Evolutionary conservation across 2,797 vertebrate genomes (phyloP), one percentile per base, ranked within the genome.

Genomic region (Nyctibius grandis): DNA sequence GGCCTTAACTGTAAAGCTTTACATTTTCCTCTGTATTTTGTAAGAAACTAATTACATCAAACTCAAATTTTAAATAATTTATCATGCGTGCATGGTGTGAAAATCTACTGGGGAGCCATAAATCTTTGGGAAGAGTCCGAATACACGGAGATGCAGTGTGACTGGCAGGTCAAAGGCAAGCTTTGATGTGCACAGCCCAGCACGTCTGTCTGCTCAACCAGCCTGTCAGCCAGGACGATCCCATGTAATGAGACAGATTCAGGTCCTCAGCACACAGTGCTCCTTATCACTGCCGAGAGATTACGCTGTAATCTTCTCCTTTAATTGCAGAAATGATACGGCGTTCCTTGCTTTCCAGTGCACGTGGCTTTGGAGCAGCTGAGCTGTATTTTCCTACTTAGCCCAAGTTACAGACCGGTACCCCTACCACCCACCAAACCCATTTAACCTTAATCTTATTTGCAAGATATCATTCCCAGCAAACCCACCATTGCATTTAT

Each of bases 171-270:
- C 91, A 95, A 83, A 95, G 85, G 84, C 88, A 84, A 23, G 70
- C 96, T 95, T 95, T 96, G 84, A 96, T 96, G 86, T 95, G 91
- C 57, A 6, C 31, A 94, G 91, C 69, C 86, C 94, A 63, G 85
- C 89, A 85, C 6, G 15, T 45, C 50, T 50, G 68, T 57, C 84
- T 57, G 28, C 85, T 75, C 29, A 78, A 45, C 70, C 79, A 57
- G 95, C 38, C 86, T 83, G 86, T 94, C 97, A 96, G 88, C 73
- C 13, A 8, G 95, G 54, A 81, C 83, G n/a, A 91, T 88, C 78
- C 93, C 5, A 12, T 36, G 79, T 77, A 91, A 75, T 54, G 65
- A 89, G 80, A 92, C 91, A 96, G 74, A 79, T 70, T 91, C 57
- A 45, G 74, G 91, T 77, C 90, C 61, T 75, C 45, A 64, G 91